Evolutionary conservation across 2,113 vertebrate species (phyloP), one percentile per base, ranked within the genome.

Genomic region (Lycaon pictus): DNA sequence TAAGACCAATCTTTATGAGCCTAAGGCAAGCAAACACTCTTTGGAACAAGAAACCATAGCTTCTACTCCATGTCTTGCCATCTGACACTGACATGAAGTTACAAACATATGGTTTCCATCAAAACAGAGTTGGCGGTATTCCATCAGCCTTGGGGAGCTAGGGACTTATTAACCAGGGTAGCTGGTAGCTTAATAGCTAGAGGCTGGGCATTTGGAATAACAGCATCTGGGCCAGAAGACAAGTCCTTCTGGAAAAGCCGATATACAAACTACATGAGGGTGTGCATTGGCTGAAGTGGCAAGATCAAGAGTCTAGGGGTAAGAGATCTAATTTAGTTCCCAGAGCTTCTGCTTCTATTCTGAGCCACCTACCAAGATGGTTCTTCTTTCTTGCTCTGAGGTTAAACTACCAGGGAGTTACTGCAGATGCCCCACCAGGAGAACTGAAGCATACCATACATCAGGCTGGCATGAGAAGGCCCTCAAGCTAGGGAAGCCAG

Each of bases 31-130:
- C 19, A 84, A 77, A 74, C 17, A 27, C 27, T 58, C n/a, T 0
- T 23, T 77, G 16, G 92, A 92, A 90, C n/a, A 89, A 87, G 62
- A 65, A 55, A 77, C 29, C 90, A 23, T 51, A 11, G 23, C 76
- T 90, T 84, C n/a, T 58, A 27, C 43, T 91, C 43, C 56, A 17
- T 22, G 90, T 80, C 69, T 93, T 88, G 69, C 76, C 58, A 53
- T 95, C 94, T 93, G 80, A 90, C 80, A 81, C 71, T 88, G 76
- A 90, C 55, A 20, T 74, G 51, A 94, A 92, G 90, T 96, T 86
- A 82, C 55, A 96, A 83, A 67, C 96, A 96, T 92, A 82, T 88
- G 97, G 93, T 96, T 98, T 95, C 71, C 90, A 95, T 98, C 84
- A 95, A 92, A 94, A 91, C 60, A 69, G 60, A 97, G 58, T 16